phyloP scores from a whole-genome alignment of 2,113 vertebrate species.

The Rhinolophus sinicus region DNA sequence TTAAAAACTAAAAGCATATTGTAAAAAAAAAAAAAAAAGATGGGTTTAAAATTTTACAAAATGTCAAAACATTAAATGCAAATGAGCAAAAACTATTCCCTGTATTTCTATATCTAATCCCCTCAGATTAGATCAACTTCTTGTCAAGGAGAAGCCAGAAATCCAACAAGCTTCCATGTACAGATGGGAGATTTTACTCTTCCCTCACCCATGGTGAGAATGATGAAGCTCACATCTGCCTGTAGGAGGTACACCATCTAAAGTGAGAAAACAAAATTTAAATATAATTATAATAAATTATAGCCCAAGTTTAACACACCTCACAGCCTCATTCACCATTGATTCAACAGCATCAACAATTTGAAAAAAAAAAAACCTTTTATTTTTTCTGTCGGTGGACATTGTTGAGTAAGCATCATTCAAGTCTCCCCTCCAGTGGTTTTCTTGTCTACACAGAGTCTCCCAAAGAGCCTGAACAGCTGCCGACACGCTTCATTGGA shows the following conservation, averaged over 20 bases:
- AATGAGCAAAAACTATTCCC: neutral
- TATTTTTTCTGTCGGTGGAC: neutral
- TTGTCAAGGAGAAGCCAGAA: neutral
- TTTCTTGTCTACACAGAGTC: too few relatives aligned
- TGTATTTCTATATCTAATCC: neutral
- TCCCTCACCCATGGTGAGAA: neutral
- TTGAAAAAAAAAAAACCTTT: neutral
- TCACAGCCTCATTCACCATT: neutral
- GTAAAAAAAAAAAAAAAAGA: neutral
- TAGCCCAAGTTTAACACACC: neutral
- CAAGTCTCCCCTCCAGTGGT: too few relatives aligned
- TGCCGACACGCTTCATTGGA: too few relatives aligned
- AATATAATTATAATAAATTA: neutral
- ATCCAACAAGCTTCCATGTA: neutral
- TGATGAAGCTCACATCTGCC: neutral
- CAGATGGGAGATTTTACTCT: neutral
- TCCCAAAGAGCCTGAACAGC: too few relatives aligned
- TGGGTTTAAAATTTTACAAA: neutral
- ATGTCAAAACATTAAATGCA: neutral
- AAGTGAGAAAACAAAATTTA: neutral
- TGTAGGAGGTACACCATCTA: neutral
- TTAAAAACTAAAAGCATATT: neutral
- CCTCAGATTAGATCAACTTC: neutral
- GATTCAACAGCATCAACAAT: neutral
- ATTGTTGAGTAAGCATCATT: too few relatives aligned